These are phyloP conservation scores for Cerastoderma edule DNA, from an alignment of 2,888 invertebrate genomes.

Conservation along the genomic window DNA sequence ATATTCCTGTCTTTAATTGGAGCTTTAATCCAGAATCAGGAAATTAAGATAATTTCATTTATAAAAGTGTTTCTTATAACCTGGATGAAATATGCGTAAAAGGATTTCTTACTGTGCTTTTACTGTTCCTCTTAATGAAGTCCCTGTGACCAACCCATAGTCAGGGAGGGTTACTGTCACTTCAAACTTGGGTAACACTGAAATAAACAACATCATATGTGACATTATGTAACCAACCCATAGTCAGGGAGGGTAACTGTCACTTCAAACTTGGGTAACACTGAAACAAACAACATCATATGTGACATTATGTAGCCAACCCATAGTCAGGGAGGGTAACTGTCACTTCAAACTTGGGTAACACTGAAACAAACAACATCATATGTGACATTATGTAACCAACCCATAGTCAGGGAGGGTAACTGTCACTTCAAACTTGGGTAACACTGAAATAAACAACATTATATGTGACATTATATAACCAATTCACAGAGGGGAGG, in stretches of 20 bases:
- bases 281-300: constrained; percentile 82
- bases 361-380: constrained; percentile 85
- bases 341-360: constrained; percentile 95
- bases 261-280: constrained; percentile 96
- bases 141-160: constrained; percentile 35
- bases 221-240: constrained; percentile 29
- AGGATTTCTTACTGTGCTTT: constrained; percentile 55
- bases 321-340: constrained; percentile 85
- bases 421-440: constrained; percentile 95
- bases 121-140: constrained; percentile 44
- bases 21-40: background rate
- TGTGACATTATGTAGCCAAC: constrained; percentile 10
- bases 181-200: constrained; percentile 95
- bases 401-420: constrained; percentile 82
- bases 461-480: too few relatives aligned
- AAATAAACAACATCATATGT: constrained; percentile 65
- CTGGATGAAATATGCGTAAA: background rate
- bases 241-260: constrained; percentile 86
- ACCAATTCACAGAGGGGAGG: too few relatives aligned
- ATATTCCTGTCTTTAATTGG: background rate
- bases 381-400: too few relatives aligned
- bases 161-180: constrained; percentile 88
- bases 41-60: too few relatives aligned
- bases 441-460: constrained; percentile 87
- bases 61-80: too few relatives aligned